Evolutionary conservation across 2,113 vertebrate species (phyloP), one percentile per base, ranked within the genome.

Genomic region (Opisthocomus hoazin): DNA sequence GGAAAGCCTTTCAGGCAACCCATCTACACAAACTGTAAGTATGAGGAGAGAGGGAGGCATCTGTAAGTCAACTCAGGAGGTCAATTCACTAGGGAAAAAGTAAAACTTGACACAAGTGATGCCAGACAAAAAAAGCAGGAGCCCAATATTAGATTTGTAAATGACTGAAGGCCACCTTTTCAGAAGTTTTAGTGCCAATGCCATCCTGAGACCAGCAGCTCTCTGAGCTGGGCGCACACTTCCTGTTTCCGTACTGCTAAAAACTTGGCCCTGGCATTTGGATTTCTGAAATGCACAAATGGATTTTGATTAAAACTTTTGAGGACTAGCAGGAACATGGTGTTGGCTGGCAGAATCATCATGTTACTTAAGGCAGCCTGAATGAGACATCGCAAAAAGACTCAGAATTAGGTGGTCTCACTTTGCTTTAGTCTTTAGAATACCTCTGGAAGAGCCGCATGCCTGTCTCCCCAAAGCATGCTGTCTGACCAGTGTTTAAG

Each of bases 1-100:
- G 98, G 98, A 92, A 98, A 96, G 56, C 98, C 98, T 20, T 98
- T 98, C 88, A 96, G 98, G 91, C 97, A 98, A 69, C 98, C 98
- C 6, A 93, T 97, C 54, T 98, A 98, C 75, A 98, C 79, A 57
- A 98, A 98, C 91, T 97, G 98, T 98, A 95, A 98, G 98, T 97
- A 91, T 43, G 32, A n/a, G 16, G 45, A 75, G n/a, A 82, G 21
- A 77, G 30, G 23, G 34, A 73, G 37, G 20, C 2, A 50, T 45
- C 37, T 61, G 8, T 39, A 32, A 45, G 20, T 79, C 51, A 85
- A 12, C 4, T 76, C 10, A 76, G 10, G 15, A 61, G 12, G 5
- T 57, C 43, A n/a, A 0, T 80, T 73, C 50, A 45, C 27, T 41
- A 48, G 18, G 24, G 32, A 51, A 79, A 87, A 60, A 43, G 22